Evolutionary conservation across 2,113 vertebrate genomes (phyloP), one percentile per base, ranked within the genome.

Genomic region (Morphnarchus princeps): DNA sequence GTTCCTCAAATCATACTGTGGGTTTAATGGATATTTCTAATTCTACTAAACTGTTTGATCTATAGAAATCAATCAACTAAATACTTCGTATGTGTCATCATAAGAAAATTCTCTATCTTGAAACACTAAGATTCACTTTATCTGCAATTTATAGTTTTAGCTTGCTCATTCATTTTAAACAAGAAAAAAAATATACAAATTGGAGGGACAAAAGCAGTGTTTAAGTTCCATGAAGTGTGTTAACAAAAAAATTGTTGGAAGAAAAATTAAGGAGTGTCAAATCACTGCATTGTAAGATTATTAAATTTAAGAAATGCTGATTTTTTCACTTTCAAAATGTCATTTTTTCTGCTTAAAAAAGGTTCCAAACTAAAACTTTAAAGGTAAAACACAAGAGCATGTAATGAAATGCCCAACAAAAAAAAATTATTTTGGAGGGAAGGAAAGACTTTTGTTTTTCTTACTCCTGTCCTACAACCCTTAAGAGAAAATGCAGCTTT

Each of bases 361-460:
- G 1, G 14, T 69, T 81, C 10, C 19, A 84, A 78, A 70, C 73
- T 40, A 89, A 84, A 85, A 25, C 7, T 66, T 81, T 25, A 57
- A 70, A 25, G 5, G 8, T 52, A 73, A 82, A 70, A 16, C 18
- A 28, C 52, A 72, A 42, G 9, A 85, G 11, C 7, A 42, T 22
- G 9, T 67, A 74, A 90, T 4, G 89, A 82, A 88, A 54, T 16
- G 1, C 10, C 26, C 18, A 73, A 47, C 2, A 70, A 70, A 84
- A 74, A 74, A 54, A 12, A 3, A 28, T 61, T 49, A 0, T 62
- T 74, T 40, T 16, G 1, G 5, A 3, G 0, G 0, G 43, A 31
- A 70, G 24, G 5, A 66, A 83, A 62, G 16, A 61, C 16, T 86
- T 67, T 76, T 83, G 16, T 79, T 42, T 17, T 18, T 59, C 29